Conservation (phyloP, 2,113 vertebrate species). For the Stigmatopora nigra region DNA sequence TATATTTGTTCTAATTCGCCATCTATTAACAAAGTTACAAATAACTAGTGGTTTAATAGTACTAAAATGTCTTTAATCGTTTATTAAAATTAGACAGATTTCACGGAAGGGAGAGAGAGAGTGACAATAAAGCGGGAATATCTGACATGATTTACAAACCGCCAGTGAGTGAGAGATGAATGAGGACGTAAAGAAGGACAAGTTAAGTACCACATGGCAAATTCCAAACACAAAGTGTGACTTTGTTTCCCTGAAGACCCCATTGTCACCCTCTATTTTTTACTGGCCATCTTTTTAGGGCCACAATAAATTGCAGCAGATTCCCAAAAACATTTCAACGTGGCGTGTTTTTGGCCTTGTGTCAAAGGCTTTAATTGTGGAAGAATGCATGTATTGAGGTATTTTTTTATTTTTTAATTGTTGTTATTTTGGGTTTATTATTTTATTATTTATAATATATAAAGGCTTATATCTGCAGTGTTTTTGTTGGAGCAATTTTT, state of each 20-base stretch:
- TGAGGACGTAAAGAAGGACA: not conserved
- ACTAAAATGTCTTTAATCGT: no score
- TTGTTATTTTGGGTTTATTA: slow-evolving; percentile 2
- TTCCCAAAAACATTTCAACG: slow-evolving; percentile 30
- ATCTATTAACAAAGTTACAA: no score
- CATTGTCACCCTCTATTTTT: not conserved
- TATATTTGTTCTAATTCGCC: no score
- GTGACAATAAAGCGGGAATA: slow-evolving; percentile 4
- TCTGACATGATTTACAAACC: slow-evolving; percentile 25
- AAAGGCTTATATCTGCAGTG: no score
- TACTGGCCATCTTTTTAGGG: not conserved
- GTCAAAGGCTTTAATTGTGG: slow-evolving; percentile 11
- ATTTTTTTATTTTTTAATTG: slow-evolving; percentile 3
- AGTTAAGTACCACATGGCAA: slow-evolving; percentile 30
- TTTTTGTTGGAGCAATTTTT: no score
- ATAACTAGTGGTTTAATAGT: no score
- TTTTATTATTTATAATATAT: no score
- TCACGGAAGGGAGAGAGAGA: no score
- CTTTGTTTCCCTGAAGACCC: not conserved
- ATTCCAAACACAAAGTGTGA: slow-evolving; percentile 17
- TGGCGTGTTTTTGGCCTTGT: slow-evolving; percentile 24
- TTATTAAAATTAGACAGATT: no score
- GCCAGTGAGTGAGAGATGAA: not conserved
- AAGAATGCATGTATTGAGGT: not conserved
- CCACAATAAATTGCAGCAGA: slow-evolving; percentile 12